Evolutionary conservation across 2,797 vertebrate genomes (phyloP).

Genomic region (Tragopan temminckii): DNA sequence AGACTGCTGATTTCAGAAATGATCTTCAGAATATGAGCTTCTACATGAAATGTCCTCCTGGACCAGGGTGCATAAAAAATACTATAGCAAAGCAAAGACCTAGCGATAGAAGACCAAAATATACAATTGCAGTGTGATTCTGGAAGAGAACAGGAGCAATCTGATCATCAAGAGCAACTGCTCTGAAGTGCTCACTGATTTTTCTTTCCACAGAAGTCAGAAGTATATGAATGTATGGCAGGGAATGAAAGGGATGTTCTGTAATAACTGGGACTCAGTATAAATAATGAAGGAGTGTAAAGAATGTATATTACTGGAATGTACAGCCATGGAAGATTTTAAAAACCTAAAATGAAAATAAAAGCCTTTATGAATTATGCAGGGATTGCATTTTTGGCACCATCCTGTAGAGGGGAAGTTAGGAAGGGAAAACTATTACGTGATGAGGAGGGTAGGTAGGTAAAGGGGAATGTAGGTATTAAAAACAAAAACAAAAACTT

Average conservation of each 20-base stretch:
- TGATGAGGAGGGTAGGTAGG: background rate
- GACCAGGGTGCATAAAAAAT: rapidly evolving
- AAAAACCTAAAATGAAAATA: background rate
- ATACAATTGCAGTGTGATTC: background rate
- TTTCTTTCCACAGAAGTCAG: constrained; percentile 29
- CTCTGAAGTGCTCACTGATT: background rate
- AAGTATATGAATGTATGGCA: background rate
- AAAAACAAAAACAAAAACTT: constrained; percentile 22
- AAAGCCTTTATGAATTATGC: background rate
- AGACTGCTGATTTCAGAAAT: background rate
- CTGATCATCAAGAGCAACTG: background rate
- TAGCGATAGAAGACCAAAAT: background rate
- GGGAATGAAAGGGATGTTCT: constrained; percentile 7
- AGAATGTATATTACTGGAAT: constrained; percentile 29
- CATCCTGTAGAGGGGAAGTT: background rate
- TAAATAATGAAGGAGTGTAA: constrained; percentile 31
- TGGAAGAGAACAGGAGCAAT: background rate
- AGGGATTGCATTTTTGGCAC: constrained; percentile 5
- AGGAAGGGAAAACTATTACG: constrained; percentile 9
- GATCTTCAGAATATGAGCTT: background rate
- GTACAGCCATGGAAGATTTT: background rate
- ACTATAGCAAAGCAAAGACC: background rate
- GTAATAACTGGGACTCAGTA: background rate
- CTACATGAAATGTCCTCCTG: background rate
- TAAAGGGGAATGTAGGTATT: background rate